Evolutionary conservation across 2,888 invertebrate genomes (phyloP).

Genomic region (Octodonta nipae): DNA sequence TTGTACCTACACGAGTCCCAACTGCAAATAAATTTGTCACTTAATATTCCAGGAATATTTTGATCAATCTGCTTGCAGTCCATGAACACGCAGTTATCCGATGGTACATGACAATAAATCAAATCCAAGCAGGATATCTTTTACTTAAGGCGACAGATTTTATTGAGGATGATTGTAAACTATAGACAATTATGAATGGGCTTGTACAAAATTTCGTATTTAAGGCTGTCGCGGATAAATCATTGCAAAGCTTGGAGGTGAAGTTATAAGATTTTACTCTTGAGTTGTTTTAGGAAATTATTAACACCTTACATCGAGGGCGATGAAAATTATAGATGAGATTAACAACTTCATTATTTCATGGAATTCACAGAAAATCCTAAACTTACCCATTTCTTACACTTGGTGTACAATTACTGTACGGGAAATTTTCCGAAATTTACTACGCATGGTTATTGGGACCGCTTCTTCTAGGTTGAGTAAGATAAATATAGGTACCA

Average conservation of each 20-base stretch:
- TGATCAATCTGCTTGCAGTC: conserved; percentile 19
- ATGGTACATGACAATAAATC: conserved; percentile 14
- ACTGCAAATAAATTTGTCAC: conserved; percentile 19
- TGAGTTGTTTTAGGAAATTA: too few relatives aligned
- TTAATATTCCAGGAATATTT: conserved; percentile 17
- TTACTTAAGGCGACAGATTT: conserved; percentile 16
- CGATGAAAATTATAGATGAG: too few relatives aligned
- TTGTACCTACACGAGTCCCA: too few relatives aligned
- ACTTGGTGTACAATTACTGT: too few relatives aligned
- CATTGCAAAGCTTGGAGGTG: background rate
- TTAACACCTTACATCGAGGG: too few relatives aligned
- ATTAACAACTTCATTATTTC: too few relatives aligned
- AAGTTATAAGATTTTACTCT: background rate
- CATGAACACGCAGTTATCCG: conserved; percentile 15
- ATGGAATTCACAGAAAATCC: too few relatives aligned
- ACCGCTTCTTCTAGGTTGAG: too few relatives aligned
- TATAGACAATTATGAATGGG: conserved; percentile 9
- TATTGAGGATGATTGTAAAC: conserved; percentile 10
- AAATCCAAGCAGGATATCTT: conserved; percentile 19
- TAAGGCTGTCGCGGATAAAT: conserved; percentile 6
- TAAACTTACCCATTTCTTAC: too few relatives aligned
- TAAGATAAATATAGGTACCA: too few relatives aligned
- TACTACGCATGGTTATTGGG: too few relatives aligned
- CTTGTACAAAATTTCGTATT: conserved; percentile 6
- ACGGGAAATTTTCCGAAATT: too few relatives aligned